Percentiles rank a stretch among this genome's conserved stretches.
Conservation (phyloP, 2,888 invertebrate genomes). For the Drosophila tripunctata region DNA sequence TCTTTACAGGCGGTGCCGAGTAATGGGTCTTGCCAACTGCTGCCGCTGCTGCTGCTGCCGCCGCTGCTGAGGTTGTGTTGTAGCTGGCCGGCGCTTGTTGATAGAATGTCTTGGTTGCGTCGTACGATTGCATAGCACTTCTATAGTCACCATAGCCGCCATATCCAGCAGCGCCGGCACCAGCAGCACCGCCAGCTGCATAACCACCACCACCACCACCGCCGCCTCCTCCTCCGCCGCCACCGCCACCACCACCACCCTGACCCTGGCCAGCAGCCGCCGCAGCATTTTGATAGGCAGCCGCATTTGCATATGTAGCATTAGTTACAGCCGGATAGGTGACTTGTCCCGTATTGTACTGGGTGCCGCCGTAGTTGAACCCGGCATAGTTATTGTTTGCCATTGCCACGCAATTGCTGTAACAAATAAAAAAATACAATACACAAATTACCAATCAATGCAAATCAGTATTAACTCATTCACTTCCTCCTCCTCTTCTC, state of each 20-base stretch:
- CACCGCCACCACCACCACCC: conserved; percentile 86
- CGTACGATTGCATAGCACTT: conserved; percentile 89
- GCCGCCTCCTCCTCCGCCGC: conserved; percentile 64
- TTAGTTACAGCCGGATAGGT: conserved; percentile 82
- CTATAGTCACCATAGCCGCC: conserved; percentile 86
- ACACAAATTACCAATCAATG: conserved; percentile 67
- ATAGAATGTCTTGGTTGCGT: conserved; percentile 93
- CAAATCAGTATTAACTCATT: conserved; percentile 34
- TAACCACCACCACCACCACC: conserved; percentile 40
- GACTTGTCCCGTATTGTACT: conserved; percentile 88
- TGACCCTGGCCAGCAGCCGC: conserved; percentile 86
- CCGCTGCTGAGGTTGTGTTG: conserved; percentile 83
- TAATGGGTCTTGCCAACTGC: conserved; percentile 84
- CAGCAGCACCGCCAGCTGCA: conserved; percentile 48
- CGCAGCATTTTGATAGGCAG: conserved; percentile 92
- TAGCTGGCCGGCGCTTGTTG: conserved; percentile 88
- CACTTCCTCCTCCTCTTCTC: not conserved
- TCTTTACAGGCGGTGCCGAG: conserved; percentile 87
- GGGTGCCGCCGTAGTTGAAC: conserved; percentile 96
- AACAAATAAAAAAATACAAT: conserved; percentile 21
- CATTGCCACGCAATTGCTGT: conserved; percentile 68
- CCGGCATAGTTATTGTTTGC: conserved; percentile 95
- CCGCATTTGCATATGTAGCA: conserved; percentile 93
- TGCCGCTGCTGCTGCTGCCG: conserved; percentile 82
- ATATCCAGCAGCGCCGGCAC: conserved; percentile 86